Percentiles rank a stretch among this genome's conserved stretches.
These are phyloP conservation scores for Hemibagrus wyckioides DNA, from an alignment of 2,113 vertebrate genomes.

Conservation along the genomic window DNA sequence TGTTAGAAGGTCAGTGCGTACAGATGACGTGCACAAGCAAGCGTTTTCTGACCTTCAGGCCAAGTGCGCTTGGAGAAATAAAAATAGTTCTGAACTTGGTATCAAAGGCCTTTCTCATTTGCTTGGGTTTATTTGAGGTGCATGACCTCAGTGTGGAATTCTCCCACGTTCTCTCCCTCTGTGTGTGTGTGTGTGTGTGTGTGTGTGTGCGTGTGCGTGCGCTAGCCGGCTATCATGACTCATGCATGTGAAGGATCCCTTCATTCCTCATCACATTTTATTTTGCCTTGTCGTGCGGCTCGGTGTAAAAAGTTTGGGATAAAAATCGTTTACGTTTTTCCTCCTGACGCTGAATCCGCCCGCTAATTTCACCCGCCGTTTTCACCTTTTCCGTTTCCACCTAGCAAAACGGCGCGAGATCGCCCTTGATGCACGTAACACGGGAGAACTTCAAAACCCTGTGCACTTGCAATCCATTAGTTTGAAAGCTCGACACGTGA, in stretches of 20 bases:
- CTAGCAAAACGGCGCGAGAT: not conserved
- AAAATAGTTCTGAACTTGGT: conserved; percentile 20
- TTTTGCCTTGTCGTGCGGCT: not conserved
- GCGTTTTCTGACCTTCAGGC: conserved; percentile 23
- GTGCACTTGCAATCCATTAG: conserved; percentile 54
- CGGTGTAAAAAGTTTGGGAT: not conserved
- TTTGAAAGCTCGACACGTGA: conserved; percentile 56
- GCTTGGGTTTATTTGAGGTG: conserved; percentile 31
- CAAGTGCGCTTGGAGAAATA: not conserved
- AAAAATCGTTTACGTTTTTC: not conserved
- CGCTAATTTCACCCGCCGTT: conserved; percentile 19
- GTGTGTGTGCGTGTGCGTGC: not conserved
- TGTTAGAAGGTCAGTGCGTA: not conserved
- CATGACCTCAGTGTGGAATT: conserved; percentile 22
- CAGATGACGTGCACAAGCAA: not conserved
- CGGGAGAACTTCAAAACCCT: conserved; percentile 19
- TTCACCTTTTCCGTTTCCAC: not conserved
- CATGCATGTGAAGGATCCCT: not conserved
- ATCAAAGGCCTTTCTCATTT: conserved; percentile 41
- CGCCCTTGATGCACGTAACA: not conserved
- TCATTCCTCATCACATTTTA: conserved; percentile 6
- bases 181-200: conserved; percentile 2
- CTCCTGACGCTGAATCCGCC: conserved; percentile 12
- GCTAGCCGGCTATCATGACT: not conserved
- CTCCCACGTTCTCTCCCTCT: conserved; percentile 9